A percentile compares a stretch with the other conserved stretches of the same genome.
Conservation (phyloP, 2,888 invertebrate species). For the Leucania comma region DNA sequence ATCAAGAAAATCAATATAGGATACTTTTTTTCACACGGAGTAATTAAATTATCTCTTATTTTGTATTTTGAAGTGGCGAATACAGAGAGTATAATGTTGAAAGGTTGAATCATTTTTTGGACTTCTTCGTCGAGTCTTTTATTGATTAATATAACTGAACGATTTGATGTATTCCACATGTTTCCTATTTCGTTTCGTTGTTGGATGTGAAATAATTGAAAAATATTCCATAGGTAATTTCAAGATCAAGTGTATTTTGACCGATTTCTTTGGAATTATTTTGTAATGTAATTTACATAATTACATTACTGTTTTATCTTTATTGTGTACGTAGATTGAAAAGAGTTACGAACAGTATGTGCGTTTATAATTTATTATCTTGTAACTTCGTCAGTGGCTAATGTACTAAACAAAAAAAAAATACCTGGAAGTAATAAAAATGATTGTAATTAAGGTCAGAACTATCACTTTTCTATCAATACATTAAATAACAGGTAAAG, state of each 20-base stretch:
- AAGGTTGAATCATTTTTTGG: constrained; percentile 3
- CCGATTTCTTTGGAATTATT: background rate
- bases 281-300: background rate
- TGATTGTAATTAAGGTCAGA: too few relatives aligned
- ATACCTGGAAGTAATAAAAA: too few relatives aligned
- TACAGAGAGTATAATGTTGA: constrained; percentile 9
- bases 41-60: constrained; percentile 11
- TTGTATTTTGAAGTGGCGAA: constrained; percentile 21
- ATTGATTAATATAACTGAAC: background rate
- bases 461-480: too few relatives aligned
- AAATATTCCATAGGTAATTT: too few relatives aligned
- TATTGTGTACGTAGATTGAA: background rate
- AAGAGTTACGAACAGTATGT: background rate
- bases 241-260: too few relatives aligned
- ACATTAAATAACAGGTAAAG: too few relatives aligned
- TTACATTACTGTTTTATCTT: background rate
- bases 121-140: constrained; percentile 14
- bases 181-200: background rate
- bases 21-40: constrained; percentile 12
- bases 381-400: too few relatives aligned
- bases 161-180: background rate
- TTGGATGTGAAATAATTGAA: too few relatives aligned
- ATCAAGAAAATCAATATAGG: background rate
- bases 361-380: background rate
- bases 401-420: too few relatives aligned